Conservation (phyloP, 1,140 invertebrate species). For the Procambarus virginalis region DNA sequence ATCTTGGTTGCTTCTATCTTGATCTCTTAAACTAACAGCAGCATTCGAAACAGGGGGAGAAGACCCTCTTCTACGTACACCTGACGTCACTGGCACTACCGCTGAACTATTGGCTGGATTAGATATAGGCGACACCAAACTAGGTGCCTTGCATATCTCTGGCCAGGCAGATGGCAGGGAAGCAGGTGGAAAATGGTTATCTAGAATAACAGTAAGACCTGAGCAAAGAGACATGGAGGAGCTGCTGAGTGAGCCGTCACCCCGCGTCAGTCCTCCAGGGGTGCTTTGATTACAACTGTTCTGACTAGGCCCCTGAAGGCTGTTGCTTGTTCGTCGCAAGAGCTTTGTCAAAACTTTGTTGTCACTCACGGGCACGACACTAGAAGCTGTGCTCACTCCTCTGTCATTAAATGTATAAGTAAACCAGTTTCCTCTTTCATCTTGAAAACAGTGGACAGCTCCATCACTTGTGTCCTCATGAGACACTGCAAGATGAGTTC, state of each 20-base stretch:
- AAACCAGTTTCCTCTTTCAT: conserved; percentile 80
- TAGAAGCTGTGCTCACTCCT: conserved; percentile 78
- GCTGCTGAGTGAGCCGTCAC: conserved; percentile 75
- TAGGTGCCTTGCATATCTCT: conserved; percentile 48
- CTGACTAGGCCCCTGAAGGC: conserved; percentile 21
- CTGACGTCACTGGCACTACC: conserved; percentile 8
- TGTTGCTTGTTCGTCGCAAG: conserved; percentile 19
- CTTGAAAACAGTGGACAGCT: conserved; percentile 88
- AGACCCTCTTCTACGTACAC: conserved; percentile 23
- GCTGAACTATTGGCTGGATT: conserved; percentile 21
- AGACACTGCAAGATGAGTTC: conserved; percentile 84
- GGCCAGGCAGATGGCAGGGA: conserved; percentile 39
- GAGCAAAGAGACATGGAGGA: conserved; percentile 79
- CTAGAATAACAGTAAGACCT: conserved; percentile 79
- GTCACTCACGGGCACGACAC: conserved; percentile 72
- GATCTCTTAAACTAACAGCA: conserved; percentile 27
- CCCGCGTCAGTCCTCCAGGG: conserved; percentile 33
- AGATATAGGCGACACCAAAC: conserved; percentile 26
- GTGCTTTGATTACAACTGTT: conserved; percentile 16
- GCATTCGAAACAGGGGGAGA: conserved; percentile 21
- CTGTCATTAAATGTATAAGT: conserved; percentile 92
- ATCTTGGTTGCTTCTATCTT: conserved; percentile 48
- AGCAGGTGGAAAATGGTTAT: conserved; percentile 71
- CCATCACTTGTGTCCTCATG: conserved; percentile 92
- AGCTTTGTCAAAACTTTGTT: conserved; percentile 29